Evolutionary conservation across 2,113 vertebrate genomes (phyloP).

Genomic region (Lepus timidus): DNA sequence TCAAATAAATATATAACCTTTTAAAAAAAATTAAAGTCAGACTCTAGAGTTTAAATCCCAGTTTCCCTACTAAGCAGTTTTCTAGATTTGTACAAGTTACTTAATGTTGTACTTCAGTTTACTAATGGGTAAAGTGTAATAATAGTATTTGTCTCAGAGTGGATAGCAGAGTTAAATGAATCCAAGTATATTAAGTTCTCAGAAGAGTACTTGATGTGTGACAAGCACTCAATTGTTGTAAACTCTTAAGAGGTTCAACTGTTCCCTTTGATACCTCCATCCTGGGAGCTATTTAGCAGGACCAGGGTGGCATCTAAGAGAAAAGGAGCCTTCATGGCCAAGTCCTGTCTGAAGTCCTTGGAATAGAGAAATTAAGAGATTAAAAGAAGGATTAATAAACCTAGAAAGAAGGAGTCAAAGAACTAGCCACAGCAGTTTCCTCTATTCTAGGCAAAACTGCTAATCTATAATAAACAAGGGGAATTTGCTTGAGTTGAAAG

Average conservation of each 20-base stretch:
- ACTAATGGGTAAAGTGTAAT: conserved; percentile 4
- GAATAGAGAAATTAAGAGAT: not conserved
- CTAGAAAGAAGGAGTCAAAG: not conserved
- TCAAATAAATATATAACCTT: no score
- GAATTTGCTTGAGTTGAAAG: not conserved
- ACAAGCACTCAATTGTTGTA: not conserved
- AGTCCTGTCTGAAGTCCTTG: not conserved
- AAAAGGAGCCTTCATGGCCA: not conserved
- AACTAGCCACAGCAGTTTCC: not conserved
- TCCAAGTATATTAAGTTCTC: not conserved
- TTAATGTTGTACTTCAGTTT: conserved; percentile 46
- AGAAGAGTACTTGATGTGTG: not conserved
- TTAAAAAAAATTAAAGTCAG: not conserved
- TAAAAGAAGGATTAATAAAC: not conserved
- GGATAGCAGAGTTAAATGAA: not conserved
- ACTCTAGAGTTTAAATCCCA: not conserved
- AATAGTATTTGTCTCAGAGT: not conserved
- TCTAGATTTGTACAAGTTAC: not conserved
- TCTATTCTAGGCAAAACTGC: not conserved
- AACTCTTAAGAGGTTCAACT: not conserved
- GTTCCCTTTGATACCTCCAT: not conserved
- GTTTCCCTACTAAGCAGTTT: conserved; percentile 7
- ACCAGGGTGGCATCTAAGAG: not conserved
- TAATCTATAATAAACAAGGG: not conserved
- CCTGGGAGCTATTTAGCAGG: not conserved